These are phyloP conservation scores for Andricus quercusramuli DNA, from an alignment of 2,888 invertebrate genomes.

Conservation along the genomic window DNA sequence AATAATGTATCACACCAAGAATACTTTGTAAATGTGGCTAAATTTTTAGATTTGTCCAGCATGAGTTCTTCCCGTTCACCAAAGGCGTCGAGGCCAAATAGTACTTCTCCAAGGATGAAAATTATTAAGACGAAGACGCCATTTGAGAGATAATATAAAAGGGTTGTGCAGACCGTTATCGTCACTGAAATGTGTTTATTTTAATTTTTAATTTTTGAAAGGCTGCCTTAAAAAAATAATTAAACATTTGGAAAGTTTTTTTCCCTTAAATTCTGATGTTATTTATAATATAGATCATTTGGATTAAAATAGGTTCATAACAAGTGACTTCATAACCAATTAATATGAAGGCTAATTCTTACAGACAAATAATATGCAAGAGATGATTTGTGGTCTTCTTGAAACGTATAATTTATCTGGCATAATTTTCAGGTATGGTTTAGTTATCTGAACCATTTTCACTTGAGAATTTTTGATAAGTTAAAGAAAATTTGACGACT, in stretches of 20 bases:
- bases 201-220: neutral
- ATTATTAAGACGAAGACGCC: slow-evolving; percentile 55
- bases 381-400: slow-evolving; percentile 46
- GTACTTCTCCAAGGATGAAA: slow-evolving; percentile 60
- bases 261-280: too few relatives aligned
- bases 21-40: slow-evolving; percentile 57
- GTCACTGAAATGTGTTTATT: slow-evolving; percentile 58
- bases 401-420: slow-evolving; percentile 51
- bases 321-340: neutral
- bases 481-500: neutral
- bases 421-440: slow-evolving; percentile 43
- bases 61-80: slow-evolving; percentile 67
- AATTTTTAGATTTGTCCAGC: slow-evolving; percentile 61
- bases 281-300: neutral
- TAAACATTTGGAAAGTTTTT: too few relatives aligned
- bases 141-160: slow-evolving; percentile 57
- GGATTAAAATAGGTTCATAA: neutral
- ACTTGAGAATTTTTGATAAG: slow-evolving; percentile 40
- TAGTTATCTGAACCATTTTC: slow-evolving; percentile 48
- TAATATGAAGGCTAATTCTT: slow-evolving; percentile 32
- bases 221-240: too few relatives aligned
- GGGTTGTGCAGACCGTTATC: slow-evolving; percentile 54
- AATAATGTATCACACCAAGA: slow-evolving; percentile 64
- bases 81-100: slow-evolving; percentile 63
- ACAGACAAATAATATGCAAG: slow-evolving; percentile 46